Evolutionary conservation across 2,797 vertebrate species (phyloP).

Genomic region (Phataginus tetradactyla): DNA sequence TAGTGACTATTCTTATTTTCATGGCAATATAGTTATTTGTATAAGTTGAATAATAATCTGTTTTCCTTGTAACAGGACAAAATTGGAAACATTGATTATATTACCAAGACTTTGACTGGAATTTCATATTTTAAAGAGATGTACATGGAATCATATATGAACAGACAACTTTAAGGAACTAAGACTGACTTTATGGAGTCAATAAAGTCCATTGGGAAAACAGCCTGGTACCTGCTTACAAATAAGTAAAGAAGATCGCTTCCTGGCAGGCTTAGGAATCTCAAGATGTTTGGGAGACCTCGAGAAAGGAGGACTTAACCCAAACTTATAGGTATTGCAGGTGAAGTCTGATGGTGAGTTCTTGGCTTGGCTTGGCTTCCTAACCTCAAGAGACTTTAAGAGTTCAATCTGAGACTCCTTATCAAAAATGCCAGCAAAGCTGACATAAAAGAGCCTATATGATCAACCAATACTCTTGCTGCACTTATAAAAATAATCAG

Average conservation of each 20-base stretch:
- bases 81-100: not conserved
- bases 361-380: not conserved
- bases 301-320: not conserved
- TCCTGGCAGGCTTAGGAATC: not conserved
- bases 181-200: not conserved
- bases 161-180: not conserved
- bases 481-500: not conserved
- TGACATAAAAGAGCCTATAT: not conserved
- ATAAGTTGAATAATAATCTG: not conserved
- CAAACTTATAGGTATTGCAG: not conserved
- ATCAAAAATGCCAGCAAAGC: not conserved
- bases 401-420: not conserved
- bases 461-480: not conserved
- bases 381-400: not conserved
- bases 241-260: not conserved
- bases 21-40: not conserved
- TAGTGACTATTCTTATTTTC: not conserved
- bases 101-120: not conserved
- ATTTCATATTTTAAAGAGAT: not conserved
- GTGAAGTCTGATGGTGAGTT: not conserved
- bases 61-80: not conserved
- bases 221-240: not conserved
- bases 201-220: not conserved
- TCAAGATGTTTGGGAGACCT: not conserved
- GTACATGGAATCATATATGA: not conserved